phyloP scores from a whole-genome alignment of 2,888 invertebrate genomes.

The Phorcus lineatus region DNA sequence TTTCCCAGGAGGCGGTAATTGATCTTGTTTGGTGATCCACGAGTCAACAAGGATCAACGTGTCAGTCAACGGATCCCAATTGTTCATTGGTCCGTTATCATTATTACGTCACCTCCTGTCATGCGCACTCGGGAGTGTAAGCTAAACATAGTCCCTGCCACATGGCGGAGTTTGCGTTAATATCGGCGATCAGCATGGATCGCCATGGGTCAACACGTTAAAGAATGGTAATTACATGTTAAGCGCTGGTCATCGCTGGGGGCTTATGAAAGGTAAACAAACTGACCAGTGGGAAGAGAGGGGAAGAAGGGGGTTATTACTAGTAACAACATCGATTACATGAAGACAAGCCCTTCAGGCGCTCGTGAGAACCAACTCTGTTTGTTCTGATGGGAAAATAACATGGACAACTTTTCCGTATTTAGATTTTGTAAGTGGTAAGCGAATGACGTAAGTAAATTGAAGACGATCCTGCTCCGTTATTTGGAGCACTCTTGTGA shows the following conservation, averaged over 20 bases:
- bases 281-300: constrained; percentile 3
- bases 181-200: neutral
- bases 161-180: neutral
- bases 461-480: too few relatives aligned
- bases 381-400: too few relatives aligned
- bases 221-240: constrained; percentile 7
- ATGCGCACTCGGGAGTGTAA: neutral
- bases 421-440: too few relatives aligned
- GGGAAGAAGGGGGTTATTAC: neutral
- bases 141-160: neutral
- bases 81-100: neutral
- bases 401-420: too few relatives aligned
- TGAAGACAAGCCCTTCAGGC: neutral
- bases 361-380: neutral
- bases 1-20: neutral
- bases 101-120: neutral
- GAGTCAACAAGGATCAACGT: constrained; percentile 8
- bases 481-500: too few relatives aligned
- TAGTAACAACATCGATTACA: neutral
- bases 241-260: constrained; percentile 10
- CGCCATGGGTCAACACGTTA: neutral
- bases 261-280: neutral
- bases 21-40: neutral
- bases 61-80: neutral
- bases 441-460: too few relatives aligned